Evolutionary conservation across 35 echinoderm and acorn worm genomes (phyloP).

Genomic region (Anneissia japonica): DNA sequence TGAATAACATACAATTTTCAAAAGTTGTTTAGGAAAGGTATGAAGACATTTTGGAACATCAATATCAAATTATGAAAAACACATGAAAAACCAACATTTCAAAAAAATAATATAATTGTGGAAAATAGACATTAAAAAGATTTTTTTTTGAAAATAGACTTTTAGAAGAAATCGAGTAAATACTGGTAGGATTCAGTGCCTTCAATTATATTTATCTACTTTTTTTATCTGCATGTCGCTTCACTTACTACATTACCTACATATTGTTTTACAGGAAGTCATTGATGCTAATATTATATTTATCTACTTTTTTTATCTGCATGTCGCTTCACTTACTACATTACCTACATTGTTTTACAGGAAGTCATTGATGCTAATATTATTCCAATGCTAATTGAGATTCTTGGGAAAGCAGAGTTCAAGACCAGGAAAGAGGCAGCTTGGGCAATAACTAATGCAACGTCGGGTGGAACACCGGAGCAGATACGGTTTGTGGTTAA

Average conservation of each 20-base stretch:
- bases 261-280: conserved; percentile 54
- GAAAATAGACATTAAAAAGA: too few relatives aligned
- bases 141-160: too few relatives aligned
- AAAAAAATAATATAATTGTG: too few relatives aligned
- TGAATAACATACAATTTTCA: too few relatives aligned
- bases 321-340: neutral
- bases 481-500: conserved; percentile 69
- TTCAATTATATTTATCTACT: neutral
- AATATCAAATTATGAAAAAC: too few relatives aligned
- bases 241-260: neutral
- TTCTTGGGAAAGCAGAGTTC: conserved; percentile 89
- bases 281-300: conserved; percentile 73
- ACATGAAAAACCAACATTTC: too few relatives aligned
- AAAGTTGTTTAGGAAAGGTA: too few relatives aligned
- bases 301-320: neutral
- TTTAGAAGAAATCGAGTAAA: too few relatives aligned
- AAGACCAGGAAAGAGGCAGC: conserved; percentile 95
- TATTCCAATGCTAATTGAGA: conserved; percentile 83
- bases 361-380: conserved; percentile 99
- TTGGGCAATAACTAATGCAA: conserved; percentile 98
- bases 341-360: conserved; percentile 18
- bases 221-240: neutral
- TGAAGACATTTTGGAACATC: too few relatives aligned
- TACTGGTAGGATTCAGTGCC: neutral
- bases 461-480: conserved; percentile 80